Percentiles rank a stretch among this genome's conserved stretches.
Evolutionary conservation across 1,140 invertebrate genomes (phyloP).

Genomic region (Ericerus pela): DNA sequence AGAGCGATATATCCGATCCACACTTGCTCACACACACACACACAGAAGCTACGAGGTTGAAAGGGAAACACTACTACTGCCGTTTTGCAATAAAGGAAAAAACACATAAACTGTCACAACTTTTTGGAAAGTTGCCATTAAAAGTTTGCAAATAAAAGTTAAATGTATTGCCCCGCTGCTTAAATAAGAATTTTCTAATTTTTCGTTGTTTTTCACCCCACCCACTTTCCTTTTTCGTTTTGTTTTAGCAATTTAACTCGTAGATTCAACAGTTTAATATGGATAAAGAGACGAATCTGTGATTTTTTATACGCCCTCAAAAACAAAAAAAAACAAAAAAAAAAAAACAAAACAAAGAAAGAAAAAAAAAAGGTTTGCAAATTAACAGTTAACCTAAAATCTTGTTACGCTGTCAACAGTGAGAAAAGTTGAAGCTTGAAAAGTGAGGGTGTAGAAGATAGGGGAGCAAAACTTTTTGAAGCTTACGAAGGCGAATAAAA

Average conservation of each 20-base stretch:
- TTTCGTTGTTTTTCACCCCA: not conserved
- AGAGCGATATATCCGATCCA: no score
- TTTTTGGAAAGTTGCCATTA: slow-evolving; percentile 11
- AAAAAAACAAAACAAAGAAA: no score
- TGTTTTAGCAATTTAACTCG: not conserved
- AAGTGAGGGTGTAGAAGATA: no score
- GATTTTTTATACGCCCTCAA: not conserved
- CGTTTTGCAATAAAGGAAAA: not conserved
- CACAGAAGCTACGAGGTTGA: not conserved
- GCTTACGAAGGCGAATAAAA: no score
- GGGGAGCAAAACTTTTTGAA: no score
- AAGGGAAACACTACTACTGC: slow-evolving; percentile 5
- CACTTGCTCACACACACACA: not conserved
- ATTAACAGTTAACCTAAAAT: no score
- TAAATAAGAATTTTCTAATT: slow-evolving; percentile 3
- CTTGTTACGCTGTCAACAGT: no score
- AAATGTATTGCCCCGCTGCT: not conserved
- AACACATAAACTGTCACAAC: slow-evolving; percentile 9
- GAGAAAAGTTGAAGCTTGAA: no score
- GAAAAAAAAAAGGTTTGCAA: no score
- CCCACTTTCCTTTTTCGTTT: not conserved
- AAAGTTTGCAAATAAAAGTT: slow-evolving; percentile 12
- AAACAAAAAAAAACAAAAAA: no score
- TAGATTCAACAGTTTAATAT: slow-evolving; percentile 8
- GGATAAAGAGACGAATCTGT: not conserved